Evolutionary conservation across 2,797 vertebrate species (phyloP), one percentile per base, ranked within the genome.

Genomic region (Hypotaenidia okinawae): DNA sequence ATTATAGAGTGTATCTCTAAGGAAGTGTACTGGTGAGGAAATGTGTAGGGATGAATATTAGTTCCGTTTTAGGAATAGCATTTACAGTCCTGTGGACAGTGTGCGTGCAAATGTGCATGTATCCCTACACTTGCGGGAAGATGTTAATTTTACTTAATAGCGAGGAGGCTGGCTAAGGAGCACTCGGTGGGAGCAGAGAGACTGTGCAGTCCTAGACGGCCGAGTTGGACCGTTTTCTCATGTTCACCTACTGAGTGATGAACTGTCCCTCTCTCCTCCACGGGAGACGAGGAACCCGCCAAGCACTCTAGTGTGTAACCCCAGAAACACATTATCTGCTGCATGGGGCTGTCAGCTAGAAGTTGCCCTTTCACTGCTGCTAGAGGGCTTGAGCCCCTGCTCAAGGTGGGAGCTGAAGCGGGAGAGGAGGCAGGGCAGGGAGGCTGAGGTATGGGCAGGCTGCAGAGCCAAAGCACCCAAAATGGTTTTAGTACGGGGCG

Each of bases 61-160:
- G 17, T 10, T 74, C 27, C 24, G 23, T 68, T 74, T 84, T 81
- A 94, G 15, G 8, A 89, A 18, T 23, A 64, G 16, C 7, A 84
- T 86, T 77, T 72, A 24, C 22, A 12, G 32, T 45, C 84, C 51
- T 14, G 32, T 27, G 32, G 19, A 18, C 13, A 4, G 11, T 51
- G 32, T 37, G 41, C 2, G 0, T 45, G 8, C 7, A 7, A 25
- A 22, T 30, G 19, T 35, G 25, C 14, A 1, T 27, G 10, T 43
- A 35, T 11, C 13, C 3, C 1, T 17, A 35, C 18, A 16, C 62
- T 52, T 74, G 63, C 3, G 7, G 47, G 5, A 63, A 41, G 4
- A 22, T 28, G 23, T 43, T 87, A 41, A 52, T 63, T 92, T 89
- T 76, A 63, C 28, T 57, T 61, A 32, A 14, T 27, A 32, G 5